A percentile compares a stretch with the other conserved stretches of the same genome.
Evolutionary conservation across 2,797 vertebrate species (phyloP).

Genomic region (Orientallactaga sibirica): DNA sequence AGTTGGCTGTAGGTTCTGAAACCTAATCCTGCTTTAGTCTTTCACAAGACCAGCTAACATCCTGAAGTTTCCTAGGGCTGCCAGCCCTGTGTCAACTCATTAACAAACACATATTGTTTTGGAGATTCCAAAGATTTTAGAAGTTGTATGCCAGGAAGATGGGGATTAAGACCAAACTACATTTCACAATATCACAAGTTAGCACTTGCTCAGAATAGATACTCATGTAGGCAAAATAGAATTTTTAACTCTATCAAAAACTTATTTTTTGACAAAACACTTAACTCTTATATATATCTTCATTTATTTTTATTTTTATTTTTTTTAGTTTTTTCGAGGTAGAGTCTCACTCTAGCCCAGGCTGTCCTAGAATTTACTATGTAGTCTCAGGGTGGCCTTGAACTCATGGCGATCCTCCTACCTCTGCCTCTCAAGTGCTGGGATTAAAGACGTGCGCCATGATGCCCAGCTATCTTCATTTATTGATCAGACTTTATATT

Average conservation of each 20-base stretch:
- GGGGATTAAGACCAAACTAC: neutral
- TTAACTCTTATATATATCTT: conserved; percentile 43
- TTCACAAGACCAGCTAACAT: neutral
- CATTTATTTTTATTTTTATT: neutral
- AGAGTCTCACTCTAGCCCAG: no score
- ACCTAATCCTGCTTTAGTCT: neutral
- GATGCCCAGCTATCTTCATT: neutral
- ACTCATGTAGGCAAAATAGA: neutral
- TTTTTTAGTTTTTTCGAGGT: no score
- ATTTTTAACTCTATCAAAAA: conserved; percentile 22
- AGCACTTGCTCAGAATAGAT: neutral
- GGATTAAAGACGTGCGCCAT: no score
- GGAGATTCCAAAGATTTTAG: neutral
- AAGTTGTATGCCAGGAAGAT: conserved; percentile 9
- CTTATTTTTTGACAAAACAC: conserved; percentile 3
- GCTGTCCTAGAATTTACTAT: no score
- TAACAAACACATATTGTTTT: neutral
- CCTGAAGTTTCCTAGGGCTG: neutral
- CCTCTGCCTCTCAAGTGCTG: no score
- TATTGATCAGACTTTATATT: conserved; percentile 48
- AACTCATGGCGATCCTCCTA: no score
- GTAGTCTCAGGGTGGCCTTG: no score
- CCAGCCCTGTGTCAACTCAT: neutral
- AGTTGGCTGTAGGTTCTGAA: neutral
- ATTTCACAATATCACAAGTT: neutral